phyloP scores from a whole-genome alignment of 2,113 vertebrate species.

The Sardina pilchardus region DNA sequence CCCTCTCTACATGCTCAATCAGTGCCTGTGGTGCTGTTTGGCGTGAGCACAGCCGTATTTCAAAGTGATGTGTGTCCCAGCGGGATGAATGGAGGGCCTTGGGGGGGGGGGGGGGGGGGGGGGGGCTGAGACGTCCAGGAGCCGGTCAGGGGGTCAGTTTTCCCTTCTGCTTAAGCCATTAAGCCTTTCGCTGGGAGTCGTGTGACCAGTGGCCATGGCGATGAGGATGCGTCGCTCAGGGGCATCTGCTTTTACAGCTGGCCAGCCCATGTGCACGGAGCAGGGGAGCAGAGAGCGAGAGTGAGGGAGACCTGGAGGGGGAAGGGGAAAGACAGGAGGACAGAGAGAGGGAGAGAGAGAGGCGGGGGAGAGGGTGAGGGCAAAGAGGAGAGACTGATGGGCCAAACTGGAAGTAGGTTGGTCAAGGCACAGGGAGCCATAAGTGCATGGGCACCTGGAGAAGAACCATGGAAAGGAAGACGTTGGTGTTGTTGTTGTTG shows the following conservation, averaged over 20 bases:
- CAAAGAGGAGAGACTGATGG: not conserved
- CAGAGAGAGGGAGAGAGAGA: not conserved
- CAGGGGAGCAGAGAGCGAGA: not conserved
- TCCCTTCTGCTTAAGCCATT: constrained; percentile 38
- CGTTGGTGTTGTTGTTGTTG: too few relatives aligned
- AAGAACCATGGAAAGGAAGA: too few relatives aligned
- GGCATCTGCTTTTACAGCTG: not conserved
- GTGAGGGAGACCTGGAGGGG: not conserved
- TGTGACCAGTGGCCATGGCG: not conserved
- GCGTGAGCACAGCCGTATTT: not conserved
- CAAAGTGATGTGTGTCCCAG: not conserved
- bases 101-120: not conserved
- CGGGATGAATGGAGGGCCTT: not conserved
- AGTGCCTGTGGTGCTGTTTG: not conserved
- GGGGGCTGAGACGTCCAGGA: not conserved
- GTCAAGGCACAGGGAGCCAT: too few relatives aligned
- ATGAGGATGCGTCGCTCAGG: not conserved
- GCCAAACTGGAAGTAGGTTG: too few relatives aligned
- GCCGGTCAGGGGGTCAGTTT: constrained; percentile 41
- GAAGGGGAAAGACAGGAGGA: not conserved
- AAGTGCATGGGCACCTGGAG: too few relatives aligned
- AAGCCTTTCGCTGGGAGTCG: constrained; percentile 42
- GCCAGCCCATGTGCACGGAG: not conserved
- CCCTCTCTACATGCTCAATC: not conserved
- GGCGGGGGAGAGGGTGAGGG: not conserved